Percentiles rank a stretch among this genome's conserved stretches.
These are phyloP conservation scores for Centroberyx gerrardi DNA, from an alignment of 2,797 vertebrate species.

Conservation along the genomic window DNA sequence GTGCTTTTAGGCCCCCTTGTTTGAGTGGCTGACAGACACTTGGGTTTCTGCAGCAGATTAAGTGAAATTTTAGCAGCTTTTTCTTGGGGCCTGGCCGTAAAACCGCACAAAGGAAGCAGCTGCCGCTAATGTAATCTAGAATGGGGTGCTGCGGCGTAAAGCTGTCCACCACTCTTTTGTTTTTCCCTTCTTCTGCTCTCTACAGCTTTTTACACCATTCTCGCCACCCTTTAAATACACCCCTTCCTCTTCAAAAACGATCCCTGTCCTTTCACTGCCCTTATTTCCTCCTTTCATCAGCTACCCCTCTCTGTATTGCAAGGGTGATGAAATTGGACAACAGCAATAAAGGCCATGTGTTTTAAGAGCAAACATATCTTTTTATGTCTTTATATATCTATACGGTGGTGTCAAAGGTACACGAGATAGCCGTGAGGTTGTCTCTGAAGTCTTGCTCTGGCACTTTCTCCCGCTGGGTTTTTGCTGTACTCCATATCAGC, in stretches of 20 bases:
- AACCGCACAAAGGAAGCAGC: slow-evolving; percentile 92
- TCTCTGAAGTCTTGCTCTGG: slow-evolving; percentile 13
- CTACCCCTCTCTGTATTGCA: slow-evolving; percentile 34
- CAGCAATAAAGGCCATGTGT: slow-evolving; percentile 53
- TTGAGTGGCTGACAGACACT: slow-evolving; percentile 91
- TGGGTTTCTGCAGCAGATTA: slow-evolving; percentile 91
- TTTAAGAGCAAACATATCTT: slow-evolving; percentile 62
- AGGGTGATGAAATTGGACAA: slow-evolving; percentile 59
- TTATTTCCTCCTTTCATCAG: slow-evolving; percentile 72
- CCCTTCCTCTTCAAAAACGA: slow-evolving; percentile 68
- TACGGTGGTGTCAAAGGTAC: slow-evolving; percentile 53
- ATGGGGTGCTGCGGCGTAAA: slow-evolving; percentile 80
- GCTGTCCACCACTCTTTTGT: slow-evolving; percentile 82
- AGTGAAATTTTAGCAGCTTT: slow-evolving; percentile 95
- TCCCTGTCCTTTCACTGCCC: slow-evolving; percentile 63
- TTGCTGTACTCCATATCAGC: slow-evolving; percentile 55
- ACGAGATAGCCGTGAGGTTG: slow-evolving; percentile 28
- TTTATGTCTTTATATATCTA: slow-evolving; percentile 56
- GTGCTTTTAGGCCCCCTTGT: slow-evolving; percentile 89
- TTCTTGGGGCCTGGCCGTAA: slow-evolving; percentile 86
- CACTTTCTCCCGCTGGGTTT: slow-evolving; percentile 27
- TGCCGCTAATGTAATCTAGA: slow-evolving; percentile 90
- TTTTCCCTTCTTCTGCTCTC: slow-evolving; percentile 74
- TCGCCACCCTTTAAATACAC: slow-evolving; percentile 68
- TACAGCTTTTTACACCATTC: slow-evolving; percentile 70